phyloP scores from a whole-genome alignment of 2,797 vertebrate genomes.

The Ceryle rudis region DNA sequence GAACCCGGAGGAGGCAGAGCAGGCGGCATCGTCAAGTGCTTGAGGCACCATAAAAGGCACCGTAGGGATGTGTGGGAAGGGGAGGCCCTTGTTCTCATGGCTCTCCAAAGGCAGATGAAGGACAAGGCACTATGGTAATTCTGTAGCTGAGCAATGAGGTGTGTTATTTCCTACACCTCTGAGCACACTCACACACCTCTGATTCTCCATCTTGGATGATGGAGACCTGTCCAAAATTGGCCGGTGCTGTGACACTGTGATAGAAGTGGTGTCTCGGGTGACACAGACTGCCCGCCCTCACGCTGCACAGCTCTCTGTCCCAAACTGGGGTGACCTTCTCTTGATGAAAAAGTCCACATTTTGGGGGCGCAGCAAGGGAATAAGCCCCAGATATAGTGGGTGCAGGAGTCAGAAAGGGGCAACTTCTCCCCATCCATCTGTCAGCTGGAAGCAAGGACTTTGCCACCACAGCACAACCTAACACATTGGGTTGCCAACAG shows the following conservation, averaged over 20 bases:
- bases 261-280: neutral
- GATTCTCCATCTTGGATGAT: neutral
- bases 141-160: neutral
- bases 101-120: neutral
- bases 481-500: neutral
- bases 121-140: neutral
- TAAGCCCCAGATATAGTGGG: neutral
- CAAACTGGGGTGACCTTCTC: neutral
- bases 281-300: neutral
- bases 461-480: neutral
- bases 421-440: neutral
- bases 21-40: accelerated
- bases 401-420: neutral
- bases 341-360: no score
- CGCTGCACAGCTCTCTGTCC: neutral
- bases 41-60: accelerated
- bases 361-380: neutral
- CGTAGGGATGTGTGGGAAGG: neutral
- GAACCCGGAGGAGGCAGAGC: neutral
- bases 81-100: neutral
- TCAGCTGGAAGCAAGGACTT: neutral
- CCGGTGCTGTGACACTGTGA: accelerated
- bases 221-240: neutral
- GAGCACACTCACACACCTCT: neutral
- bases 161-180: neutral